A percentile compares a stretch with the other conserved stretches of the same genome.
Conservation (phyloP, 2,888 invertebrate species). For the Habrosyne pyritoides region DNA sequence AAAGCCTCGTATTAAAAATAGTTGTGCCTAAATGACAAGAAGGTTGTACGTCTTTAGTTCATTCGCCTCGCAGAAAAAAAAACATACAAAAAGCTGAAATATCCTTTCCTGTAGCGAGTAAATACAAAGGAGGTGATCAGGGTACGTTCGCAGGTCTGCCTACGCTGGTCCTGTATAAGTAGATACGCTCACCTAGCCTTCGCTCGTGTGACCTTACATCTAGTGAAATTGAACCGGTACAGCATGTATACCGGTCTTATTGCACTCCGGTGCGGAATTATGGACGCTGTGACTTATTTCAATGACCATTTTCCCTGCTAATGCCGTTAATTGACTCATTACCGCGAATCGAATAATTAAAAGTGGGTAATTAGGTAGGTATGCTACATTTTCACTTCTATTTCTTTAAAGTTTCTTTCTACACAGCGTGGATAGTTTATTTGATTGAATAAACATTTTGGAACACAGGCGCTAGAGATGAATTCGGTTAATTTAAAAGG, state of each 20-base stretch:
- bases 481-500: too few species aligned
- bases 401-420: background rate
- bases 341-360: background rate
- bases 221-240: constrained; percentile 79
- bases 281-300: constrained; percentile 46
- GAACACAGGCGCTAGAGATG: too few species aligned
- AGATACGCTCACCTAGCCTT: constrained; percentile 73
- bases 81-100: background rate
- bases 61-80: background rate
- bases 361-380: background rate
- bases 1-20: background rate
- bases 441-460: background rate
- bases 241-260: constrained; percentile 43
- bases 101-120: background rate
- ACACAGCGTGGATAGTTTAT: background rate
- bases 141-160: constrained; percentile 13
- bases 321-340: background rate
- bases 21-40: constrained; percentile 8
- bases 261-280: constrained; percentile 47
- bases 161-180: constrained; percentile 21
- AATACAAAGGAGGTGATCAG: constrained; percentile 3
- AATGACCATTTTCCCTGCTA: constrained; percentile 22
- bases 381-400: background rate
- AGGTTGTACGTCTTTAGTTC: constrained; percentile 3
- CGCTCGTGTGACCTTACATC: constrained; percentile 71